Evolutionary conservation across 2,888 invertebrate species (phyloP), one percentile per base, ranked within the genome.

Genomic region (Itoplectis maculator): DNA sequence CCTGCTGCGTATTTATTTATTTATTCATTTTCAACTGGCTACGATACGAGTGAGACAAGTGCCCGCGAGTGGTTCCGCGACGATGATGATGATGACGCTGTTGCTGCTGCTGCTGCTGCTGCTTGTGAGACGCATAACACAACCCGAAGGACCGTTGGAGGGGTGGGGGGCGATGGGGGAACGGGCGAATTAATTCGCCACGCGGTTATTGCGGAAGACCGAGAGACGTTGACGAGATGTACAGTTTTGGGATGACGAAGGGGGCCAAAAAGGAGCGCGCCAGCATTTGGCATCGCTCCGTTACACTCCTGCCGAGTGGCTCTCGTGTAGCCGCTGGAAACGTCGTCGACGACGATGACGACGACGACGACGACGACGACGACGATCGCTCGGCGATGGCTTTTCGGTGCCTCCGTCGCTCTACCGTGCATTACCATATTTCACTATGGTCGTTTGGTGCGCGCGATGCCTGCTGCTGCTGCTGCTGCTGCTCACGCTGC

Each of bases 371-470:
- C 59, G 66, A 42, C 40, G 61, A 69, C 61, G 63, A 37, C 47
- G 59, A 79, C 68, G 74, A 73, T 69, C 40, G 69, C 51, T 29
- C 37, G 40, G 37, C 49, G 73, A 72, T 45, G 40, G 61, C 40
- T 70, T 75, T 75, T 78, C 73, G 49, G 79, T 29, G 65, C 49
- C 68, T 70, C 63, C 49, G 65, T 82, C 73, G 56, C 56, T 77
- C 77, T 81, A 84, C 78, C 77, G 82, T 83, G 75, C 90, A 90
- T 92, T 90, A 91, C 90, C 92, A 91, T 92, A 92, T 92, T 92
- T 92, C 91, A 92, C 88, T 90, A 91, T 90, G 89, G 90, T 91
- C 91, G 89, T 92, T 91, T 91, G 88, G 88, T 86, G 79, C 74
- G 79, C 74, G 84, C 84, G 85, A 84, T 83, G 80, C 84, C 83